phyloP scores from a whole-genome alignment of 2,113 vertebrate genomes.

The Narcine bancroftii region DNA sequence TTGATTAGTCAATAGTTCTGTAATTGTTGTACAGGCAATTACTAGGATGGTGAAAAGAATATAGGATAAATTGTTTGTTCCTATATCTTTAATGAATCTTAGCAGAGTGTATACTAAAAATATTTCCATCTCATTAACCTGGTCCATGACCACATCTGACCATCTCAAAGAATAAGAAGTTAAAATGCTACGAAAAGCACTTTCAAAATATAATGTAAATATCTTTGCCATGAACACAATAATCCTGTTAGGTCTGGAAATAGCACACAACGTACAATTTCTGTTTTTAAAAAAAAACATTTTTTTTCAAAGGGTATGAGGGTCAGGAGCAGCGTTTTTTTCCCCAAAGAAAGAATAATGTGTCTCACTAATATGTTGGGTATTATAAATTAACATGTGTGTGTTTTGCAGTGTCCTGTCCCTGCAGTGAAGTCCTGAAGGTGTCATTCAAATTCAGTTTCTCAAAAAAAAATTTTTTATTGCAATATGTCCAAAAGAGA shows the following conservation, averaged over 20 bases:
- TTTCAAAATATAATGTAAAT: neutral
- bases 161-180: neutral
- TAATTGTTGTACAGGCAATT: neutral
- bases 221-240: neutral
- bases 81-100: neutral
- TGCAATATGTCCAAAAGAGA: neutral
- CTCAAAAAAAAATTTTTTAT: constrained; percentile 1
- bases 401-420: neutral
- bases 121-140: neutral
- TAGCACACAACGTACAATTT: neutral
- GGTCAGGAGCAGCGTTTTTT: neutral
- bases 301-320: neutral
- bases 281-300: neutral
- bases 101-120: neutral
- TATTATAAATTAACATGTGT: neutral
- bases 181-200: neutral
- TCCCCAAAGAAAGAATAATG: neutral
- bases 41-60: neutral
- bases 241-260: neutral
- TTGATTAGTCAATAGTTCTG: too few species aligned
- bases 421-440: neutral
- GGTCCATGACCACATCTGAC: neutral
- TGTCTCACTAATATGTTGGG: neutral
- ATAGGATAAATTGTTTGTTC: neutral
- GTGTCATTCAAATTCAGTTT: neutral